Conservation (phyloP, 2,888 invertebrate genomes). For the Galerucella nymphaeae region DNA sequence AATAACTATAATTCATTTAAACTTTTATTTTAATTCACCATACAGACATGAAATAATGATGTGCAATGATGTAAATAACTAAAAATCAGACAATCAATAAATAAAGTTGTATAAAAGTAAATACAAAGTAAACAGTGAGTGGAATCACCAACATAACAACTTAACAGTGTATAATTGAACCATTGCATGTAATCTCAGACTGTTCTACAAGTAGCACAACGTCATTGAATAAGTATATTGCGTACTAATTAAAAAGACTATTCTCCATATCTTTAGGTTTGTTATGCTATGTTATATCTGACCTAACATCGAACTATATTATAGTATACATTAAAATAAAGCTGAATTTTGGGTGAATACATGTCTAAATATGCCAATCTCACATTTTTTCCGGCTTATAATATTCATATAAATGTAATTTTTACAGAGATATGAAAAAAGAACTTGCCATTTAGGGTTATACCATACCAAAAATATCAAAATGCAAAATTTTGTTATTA, state of each 20-base stretch:
- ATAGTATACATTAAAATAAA: constrained; percentile 65
- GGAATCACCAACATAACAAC: constrained; percentile 54
- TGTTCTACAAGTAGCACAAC: constrained; percentile 65
- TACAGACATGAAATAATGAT: constrained; percentile 66
- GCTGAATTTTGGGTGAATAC: constrained; percentile 63
- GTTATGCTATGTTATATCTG: constrained; percentile 63
- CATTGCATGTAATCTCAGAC: constrained; percentile 58
- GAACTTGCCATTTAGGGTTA: constrained; percentile 80
- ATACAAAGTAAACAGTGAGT: constrained; percentile 58
- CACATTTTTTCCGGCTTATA: constrained; percentile 62
- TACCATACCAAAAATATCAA: constrained; percentile 71
- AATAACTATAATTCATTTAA: constrained; percentile 48
- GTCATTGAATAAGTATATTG: constrained; percentile 64
- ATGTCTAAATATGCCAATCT: constrained; percentile 60
- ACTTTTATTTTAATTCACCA: constrained; percentile 66
- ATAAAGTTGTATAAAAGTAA: constrained; percentile 54
- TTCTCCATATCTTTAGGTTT: constrained; percentile 55
- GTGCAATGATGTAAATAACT: constrained; percentile 59
- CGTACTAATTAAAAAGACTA: constrained; percentile 64
- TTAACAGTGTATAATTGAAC: constrained; percentile 58
- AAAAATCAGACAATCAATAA: constrained; percentile 56
- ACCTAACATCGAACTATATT: constrained; percentile 66
- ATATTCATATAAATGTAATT: constrained; percentile 56
- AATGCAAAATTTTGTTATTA: constrained; percentile 63
- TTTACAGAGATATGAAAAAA: constrained; percentile 66